These are phyloP conservation scores for Drosophila kanekoi DNA, from an alignment of 2,888 invertebrate species.

Conservation along the genomic window DNA sequence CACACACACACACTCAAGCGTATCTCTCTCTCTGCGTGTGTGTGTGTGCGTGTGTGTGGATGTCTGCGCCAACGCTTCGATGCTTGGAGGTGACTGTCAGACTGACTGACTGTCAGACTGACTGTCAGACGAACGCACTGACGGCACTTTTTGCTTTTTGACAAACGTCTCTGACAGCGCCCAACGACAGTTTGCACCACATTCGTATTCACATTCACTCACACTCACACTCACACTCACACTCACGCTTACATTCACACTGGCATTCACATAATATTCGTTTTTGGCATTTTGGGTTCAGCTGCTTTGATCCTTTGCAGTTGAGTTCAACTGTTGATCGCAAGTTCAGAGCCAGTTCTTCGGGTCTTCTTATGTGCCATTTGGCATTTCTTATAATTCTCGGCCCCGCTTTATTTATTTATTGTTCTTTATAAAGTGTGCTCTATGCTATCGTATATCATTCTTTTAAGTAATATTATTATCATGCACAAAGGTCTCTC, in stretches of 20 bases:
- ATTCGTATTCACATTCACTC: conserved; percentile 32
- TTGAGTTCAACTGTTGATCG: too few species aligned
- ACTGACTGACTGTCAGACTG: conserved; percentile 34
- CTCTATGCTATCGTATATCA: conserved; percentile 9
- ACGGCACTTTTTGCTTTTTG: conserved; percentile 59
- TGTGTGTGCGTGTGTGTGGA: conserved; percentile 40
- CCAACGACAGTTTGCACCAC: conserved; percentile 54
- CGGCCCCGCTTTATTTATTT: neutral
- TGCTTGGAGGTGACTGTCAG: conserved; percentile 72
- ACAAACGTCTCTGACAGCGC: conserved; percentile 63
- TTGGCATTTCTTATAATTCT: neutral
- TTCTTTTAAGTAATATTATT: conserved; percentile 4
- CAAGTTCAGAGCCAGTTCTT: too few species aligned
- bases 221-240: conserved; percentile 12
- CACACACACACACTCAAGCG: conserved; percentile 32
- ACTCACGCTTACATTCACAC: conserved; percentile 1
- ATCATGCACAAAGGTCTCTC: conserved; percentile 6
- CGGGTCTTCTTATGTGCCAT: neutral
- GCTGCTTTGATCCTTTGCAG: neutral
- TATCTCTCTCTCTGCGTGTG: neutral
- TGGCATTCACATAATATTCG: too few species aligned
- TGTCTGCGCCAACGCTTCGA: conserved; percentile 68
- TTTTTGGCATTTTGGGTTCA: conserved; percentile 10
- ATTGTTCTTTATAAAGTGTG: neutral
- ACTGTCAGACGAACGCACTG: conserved; percentile 38